Percentiles rank a stretch among this genome's conserved stretches.
Evolutionary conservation across 2,888 invertebrate genomes (phyloP).

Genomic region (Idaea dimidiata): DNA sequence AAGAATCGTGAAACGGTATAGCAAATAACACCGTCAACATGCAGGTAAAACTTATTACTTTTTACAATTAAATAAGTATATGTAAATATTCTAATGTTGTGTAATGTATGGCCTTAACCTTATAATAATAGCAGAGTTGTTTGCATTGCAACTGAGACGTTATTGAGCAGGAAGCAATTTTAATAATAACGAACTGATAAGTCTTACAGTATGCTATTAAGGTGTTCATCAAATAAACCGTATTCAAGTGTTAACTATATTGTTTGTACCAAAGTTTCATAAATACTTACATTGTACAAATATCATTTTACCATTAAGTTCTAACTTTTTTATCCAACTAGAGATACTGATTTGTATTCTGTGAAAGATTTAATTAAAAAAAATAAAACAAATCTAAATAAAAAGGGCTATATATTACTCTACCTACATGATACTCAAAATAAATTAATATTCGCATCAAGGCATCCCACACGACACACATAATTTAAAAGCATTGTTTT

Average conservation of each 20-base stretch:
- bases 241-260: too few relatives aligned
- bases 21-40: not conserved
- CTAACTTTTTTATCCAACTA: too few relatives aligned
- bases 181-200: too few relatives aligned
- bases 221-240: too few relatives aligned
- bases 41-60: conserved; percentile 3
- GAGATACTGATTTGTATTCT: too few relatives aligned
- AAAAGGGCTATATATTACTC: not conserved
- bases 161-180: too few relatives aligned
- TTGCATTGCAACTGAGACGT: too few relatives aligned
- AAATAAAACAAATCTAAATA: not conserved
- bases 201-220: too few relatives aligned
- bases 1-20: not conserved
- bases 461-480: conserved; percentile 36
- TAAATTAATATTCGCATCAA: conserved; percentile 34
- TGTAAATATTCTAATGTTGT: not conserved
- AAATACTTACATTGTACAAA: too few relatives aligned
- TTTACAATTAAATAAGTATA: not conserved
- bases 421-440: conserved; percentile 3
- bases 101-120: not conserved
- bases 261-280: too few relatives aligned
- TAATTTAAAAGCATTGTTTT: conserved; percentile 50
- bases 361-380: not conserved
- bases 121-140: not conserved
- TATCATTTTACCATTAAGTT: too few relatives aligned